Base-by-base conservation (phyloP, 2,888 invertebrate genomes). In the Lithosia quadra region DNA sequence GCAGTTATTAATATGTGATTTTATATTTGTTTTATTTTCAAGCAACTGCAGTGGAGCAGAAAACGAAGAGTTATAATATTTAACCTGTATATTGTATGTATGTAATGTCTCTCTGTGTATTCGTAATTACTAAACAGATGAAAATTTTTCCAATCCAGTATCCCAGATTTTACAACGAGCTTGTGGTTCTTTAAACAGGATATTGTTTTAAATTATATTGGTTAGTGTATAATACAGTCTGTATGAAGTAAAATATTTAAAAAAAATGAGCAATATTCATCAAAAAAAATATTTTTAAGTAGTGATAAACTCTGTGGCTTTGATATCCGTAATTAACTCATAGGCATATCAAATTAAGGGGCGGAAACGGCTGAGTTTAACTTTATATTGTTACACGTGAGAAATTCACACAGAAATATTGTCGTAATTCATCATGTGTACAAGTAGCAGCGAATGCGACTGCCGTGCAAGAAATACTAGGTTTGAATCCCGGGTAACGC, bases 311-410 rank as follows among this genome's bases (percentile, higher is more conserved):
- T 28, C 2, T 1, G 33, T 33, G 10, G 21, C 9, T 65, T 33
- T 7, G 11, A 55, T 55, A 43, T 66, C 15, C 53, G 0, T 21
- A 56, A 67, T 67, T 39, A 56, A 61, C 49, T 53, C 34, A 8
- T 55, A 28, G 43, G 60, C 63, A 49, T 62, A 71, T 72, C 70
- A 66, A 69, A 71, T 56, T 36, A 72, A 80, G 79, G 82, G 82
- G 82, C 75, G 83, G 72, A 70, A 70, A 80, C 67, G 36, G 22
- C 49, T 59, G 13, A 43, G 4, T 63, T 28, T 62, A 57, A 34
- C 0, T 57, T 57, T 28, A 28, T 55, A 53, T 55, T 58, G 59
- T 34, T 49, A 59, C 24, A 57, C 64, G 24, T 24, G 11, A 34
- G 34, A 21, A 34, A 63, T 34, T 21, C 28, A 53, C 33, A 53